Conservation (phyloP, 2,113 vertebrate genomes). For the Oryzias celebensis region DNA sequence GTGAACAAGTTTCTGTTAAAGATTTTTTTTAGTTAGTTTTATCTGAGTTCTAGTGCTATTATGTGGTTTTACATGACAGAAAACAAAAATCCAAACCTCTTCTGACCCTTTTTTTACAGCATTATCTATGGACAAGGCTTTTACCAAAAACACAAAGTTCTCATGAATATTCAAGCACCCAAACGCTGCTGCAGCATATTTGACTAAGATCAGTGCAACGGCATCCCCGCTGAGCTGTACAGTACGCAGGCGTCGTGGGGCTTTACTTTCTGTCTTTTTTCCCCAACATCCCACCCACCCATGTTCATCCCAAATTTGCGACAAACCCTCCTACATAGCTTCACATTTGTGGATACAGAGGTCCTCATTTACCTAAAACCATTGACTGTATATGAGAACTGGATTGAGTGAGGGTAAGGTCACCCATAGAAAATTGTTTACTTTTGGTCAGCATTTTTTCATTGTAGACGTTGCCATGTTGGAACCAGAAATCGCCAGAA, state of each 20-base stretch:
- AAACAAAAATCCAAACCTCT: no score
- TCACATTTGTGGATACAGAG: conserved; percentile 28
- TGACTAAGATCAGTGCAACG: conserved; percentile 56
- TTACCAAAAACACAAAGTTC: conserved; percentile 54
- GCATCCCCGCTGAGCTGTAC: conserved; percentile 55
- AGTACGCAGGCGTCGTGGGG: conserved; percentile 8
- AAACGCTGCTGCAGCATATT: conserved; percentile 34
- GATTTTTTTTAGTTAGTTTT: no score
- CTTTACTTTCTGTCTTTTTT: conserved; percentile 15
- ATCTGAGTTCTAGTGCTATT: no score
- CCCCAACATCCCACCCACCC: conserved; percentile 29
- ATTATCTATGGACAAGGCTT: conserved; percentile 43
- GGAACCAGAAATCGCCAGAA: no score
- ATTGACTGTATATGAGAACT: no score
- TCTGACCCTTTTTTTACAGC: not conserved
- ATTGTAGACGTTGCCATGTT: no score
- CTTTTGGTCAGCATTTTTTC: no score
- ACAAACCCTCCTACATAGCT: conserved; percentile 37
- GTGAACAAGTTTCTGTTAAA: no score
- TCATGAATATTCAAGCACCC: conserved; percentile 58
- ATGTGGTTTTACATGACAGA: no score
- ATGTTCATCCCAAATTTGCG: conserved; percentile 31
- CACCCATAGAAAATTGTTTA: no score
- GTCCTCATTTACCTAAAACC: not conserved
- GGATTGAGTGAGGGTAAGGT: no score